phyloP scores from a whole-genome alignment of 2,888 invertebrate genomes.

The Phania funesta region DNA sequence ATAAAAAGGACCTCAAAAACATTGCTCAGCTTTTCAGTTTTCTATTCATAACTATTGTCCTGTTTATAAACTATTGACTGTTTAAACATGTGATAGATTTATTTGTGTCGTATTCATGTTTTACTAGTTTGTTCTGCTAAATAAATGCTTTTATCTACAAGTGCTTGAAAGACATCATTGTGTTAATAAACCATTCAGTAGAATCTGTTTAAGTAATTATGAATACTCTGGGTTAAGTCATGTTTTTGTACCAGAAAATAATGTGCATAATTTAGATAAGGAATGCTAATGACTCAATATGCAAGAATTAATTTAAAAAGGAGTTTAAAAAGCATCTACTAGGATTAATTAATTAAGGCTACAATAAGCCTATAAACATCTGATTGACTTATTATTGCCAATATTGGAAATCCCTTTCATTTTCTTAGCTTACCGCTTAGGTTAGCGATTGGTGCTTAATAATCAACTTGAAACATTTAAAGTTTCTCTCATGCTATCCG shows the following conservation, averaged over 20 bases:
- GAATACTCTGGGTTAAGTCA: background rate
- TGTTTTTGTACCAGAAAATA: background rate
- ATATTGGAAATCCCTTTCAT: too few species aligned
- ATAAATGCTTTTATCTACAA: conserved; percentile 16
- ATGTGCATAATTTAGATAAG: background rate
- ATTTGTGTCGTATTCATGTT: conserved; percentile 34
- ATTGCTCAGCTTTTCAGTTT: too few species aligned
- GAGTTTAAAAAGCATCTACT: background rate
- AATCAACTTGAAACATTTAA: too few species aligned
- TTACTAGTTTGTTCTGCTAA: background rate
- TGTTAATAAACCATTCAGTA: background rate
- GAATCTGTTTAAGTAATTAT: background rate
- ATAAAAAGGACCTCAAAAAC: too few species aligned
- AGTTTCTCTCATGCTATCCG: too few species aligned
- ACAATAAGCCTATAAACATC: too few species aligned
- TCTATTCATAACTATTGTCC: too few species aligned
- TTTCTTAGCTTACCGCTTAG: too few species aligned
- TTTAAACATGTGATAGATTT: background rate
- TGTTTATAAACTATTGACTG: background rate
- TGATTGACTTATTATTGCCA: too few species aligned
- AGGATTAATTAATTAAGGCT: too few species aligned
- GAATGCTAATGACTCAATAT: background rate
- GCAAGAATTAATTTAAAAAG: background rate
- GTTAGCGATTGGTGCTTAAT: too few species aligned
- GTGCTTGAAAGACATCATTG: background rate